phyloP scores from a whole-genome alignment of 1,140 invertebrate genomes.

The Sitodiplosis mosellana region DNA sequence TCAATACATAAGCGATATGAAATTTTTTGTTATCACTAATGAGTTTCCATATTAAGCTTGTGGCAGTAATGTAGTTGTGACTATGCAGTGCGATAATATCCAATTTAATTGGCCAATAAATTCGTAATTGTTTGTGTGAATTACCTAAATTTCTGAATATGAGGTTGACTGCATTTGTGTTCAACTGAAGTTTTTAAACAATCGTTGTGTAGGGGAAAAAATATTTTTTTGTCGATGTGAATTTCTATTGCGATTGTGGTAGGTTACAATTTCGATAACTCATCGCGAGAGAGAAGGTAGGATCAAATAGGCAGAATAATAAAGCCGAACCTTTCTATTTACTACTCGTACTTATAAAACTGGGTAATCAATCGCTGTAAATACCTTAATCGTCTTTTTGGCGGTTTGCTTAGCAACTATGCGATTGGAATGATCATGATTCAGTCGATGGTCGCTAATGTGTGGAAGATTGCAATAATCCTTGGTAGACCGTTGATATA shows the following conservation, averaged over 20 bases:
- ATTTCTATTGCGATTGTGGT: no score
- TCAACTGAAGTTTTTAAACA: no score
- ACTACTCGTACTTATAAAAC: neutral
- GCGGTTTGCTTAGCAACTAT: neutral
- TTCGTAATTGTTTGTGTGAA: neutral
- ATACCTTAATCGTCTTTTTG: slow-evolving; percentile 5
- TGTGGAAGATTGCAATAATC: no score
- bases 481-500: neutral
- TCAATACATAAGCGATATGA: no score
- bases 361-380: slow-evolving; percentile 1
- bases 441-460: neutral
- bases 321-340: neutral
- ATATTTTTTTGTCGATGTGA: neutral
- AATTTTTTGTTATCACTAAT: no score
- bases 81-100: neutral
- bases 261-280: neutral
- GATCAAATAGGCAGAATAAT: neutral
- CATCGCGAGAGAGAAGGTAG: neutral
- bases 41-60: no score
- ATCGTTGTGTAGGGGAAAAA: neutral
- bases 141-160: neutral
- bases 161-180: neutral
- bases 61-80: neutral
- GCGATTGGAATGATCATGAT: neutral
- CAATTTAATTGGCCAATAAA: neutral